phyloP scores from a whole-genome alignment of 2,888 invertebrate species.

The Tubulanus polymorphus region DNA sequence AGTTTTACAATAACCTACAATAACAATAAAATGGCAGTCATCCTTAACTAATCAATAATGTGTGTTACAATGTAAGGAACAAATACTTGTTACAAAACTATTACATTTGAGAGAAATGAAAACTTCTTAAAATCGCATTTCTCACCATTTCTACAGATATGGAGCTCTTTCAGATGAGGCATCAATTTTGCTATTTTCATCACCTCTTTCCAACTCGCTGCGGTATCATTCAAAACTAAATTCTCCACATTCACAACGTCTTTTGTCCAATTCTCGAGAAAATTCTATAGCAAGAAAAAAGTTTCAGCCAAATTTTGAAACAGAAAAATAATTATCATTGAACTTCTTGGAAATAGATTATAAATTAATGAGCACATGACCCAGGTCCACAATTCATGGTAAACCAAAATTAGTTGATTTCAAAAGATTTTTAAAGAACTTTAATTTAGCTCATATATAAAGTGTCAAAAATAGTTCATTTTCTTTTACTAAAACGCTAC shows the following conservation, averaged over 20 bases:
- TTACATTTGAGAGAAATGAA: too few relatives aligned
- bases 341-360: background rate
- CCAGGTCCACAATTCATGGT: too few relatives aligned
- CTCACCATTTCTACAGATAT: slow-evolving; percentile 40
- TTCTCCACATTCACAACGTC: slow-evolving; percentile 63
- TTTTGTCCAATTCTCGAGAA: slow-evolving; percentile 53
- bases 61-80: too few relatives aligned
- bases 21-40: background rate
- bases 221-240: slow-evolving; percentile 64
- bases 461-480: too few relatives aligned
- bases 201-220: slow-evolving; percentile 70
- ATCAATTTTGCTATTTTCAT: slow-evolving; percentile 23
- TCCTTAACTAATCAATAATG: too few relatives aligned
- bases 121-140: too few relatives aligned
- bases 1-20: slow-evolving; percentile 21
- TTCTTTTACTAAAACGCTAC: too few relatives aligned
- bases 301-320: background rate
- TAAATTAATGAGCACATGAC: too few relatives aligned
- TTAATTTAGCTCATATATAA: too few relatives aligned
- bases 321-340: background rate
- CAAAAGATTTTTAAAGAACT: too few relatives aligned
- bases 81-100: too few relatives aligned
- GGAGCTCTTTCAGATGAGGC: slow-evolving; percentile 32
- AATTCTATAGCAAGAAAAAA: slow-evolving; percentile 50
- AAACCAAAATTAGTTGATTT: too few relatives aligned